phyloP scores from a whole-genome alignment of 2,888 invertebrate species.

The Mechanitis mazaeus region DNA sequence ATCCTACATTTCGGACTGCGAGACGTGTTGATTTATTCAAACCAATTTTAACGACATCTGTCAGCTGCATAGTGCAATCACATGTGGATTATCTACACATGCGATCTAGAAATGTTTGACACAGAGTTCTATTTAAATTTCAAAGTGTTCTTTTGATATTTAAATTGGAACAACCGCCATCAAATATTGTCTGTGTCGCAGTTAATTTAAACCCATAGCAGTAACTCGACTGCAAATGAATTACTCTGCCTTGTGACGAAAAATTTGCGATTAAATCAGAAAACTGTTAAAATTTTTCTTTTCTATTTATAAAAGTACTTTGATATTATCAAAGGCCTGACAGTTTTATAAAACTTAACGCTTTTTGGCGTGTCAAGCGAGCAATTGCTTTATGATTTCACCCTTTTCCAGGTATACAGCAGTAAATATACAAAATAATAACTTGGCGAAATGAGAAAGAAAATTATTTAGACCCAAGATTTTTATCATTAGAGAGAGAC shows the following conservation, averaged over 20 bases:
- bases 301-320: background rate
- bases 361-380: constrained; percentile 1
- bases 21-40: constrained; percentile 33
- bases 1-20: constrained; percentile 32
- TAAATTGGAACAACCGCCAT: background rate
- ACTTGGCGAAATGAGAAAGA: constrained; percentile 3
- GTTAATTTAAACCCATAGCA: background rate
- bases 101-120: constrained; percentile 10
- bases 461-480: constrained; percentile 3
- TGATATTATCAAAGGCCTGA: constrained; percentile 4
- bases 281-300: background rate
- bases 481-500: constrained; percentile 1
- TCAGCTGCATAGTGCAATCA: constrained; percentile 17
- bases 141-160: constrained; percentile 5
- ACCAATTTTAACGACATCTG: constrained; percentile 28
- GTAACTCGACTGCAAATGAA: background rate
- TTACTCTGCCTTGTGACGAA: background rate
- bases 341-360: constrained; percentile 6
- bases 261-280: background rate
- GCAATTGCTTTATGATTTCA: constrained; percentile 6
- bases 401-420: constrained; percentile 2
- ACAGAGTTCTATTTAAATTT: constrained; percentile 5
- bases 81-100: constrained; percentile 15
- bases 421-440: constrained; percentile 1
- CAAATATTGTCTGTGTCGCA: constrained; percentile 2